A percentile compares a stretch with the other conserved stretches of the same genome.
Evolutionary conservation across 2,797 vertebrate species (phyloP).

Genomic region (Ibycter americanus): DNA sequence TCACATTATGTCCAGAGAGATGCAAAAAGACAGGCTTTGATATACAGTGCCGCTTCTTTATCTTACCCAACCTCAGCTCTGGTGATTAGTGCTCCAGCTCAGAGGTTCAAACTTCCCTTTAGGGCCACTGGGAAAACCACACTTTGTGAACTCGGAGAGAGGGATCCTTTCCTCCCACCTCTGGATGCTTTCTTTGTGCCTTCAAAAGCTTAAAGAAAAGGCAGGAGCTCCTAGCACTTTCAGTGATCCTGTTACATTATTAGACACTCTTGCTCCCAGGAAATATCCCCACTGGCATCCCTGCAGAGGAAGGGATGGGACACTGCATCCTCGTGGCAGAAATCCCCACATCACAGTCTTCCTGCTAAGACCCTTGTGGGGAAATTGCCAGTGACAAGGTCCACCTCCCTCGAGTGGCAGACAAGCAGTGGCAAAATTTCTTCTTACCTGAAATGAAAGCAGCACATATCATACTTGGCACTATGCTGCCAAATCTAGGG

Average conservation of each 20-base stretch:
- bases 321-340: background rate
- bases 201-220: background rate
- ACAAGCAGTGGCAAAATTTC: background rate
- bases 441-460: background rate
- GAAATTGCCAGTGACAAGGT: background rate
- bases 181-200: background rate
- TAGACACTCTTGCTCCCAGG: background rate
- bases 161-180: background rate
- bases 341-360: background rate
- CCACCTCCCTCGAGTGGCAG: background rate
- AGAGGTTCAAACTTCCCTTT: background rate
- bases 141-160: background rate
- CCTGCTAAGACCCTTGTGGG: background rate
- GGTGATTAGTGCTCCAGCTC: background rate
- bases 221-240: background rate
- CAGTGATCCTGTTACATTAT: background rate
- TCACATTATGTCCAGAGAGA: conserved; percentile 23
- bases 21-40: conserved; percentile 44
- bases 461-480: background rate
- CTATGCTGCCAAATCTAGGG: background rate
- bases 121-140: background rate
- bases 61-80: background rate
- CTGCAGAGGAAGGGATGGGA: background rate
- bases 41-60: background rate
- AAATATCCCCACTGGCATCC: background rate